Conservation (phyloP, 1,140 invertebrate genomes). For the Asbolus verrucosus region DNA sequence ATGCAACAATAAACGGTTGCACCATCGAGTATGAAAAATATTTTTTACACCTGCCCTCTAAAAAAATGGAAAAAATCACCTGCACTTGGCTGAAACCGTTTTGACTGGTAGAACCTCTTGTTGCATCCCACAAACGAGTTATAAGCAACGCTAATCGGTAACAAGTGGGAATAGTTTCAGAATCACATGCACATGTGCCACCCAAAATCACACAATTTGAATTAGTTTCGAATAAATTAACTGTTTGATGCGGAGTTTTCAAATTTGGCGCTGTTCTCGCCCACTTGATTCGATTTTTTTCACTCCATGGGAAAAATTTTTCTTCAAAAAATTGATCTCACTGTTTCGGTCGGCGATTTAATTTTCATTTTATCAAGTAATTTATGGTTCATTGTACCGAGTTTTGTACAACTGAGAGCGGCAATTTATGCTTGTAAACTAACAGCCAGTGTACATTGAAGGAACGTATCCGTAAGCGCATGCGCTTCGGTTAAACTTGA, state of each 20-base stretch:
- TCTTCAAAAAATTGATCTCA: not conserved
- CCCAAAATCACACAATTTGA: not conserved
- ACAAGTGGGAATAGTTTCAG: not conserved
- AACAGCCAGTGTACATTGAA: constrained; percentile 52
- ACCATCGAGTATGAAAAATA: not conserved
- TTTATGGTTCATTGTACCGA: constrained; percentile 56
- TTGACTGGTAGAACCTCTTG: constrained; percentile 1
- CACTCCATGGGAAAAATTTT: no score
- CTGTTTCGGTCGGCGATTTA: no score
- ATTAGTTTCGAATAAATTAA: constrained; percentile 12
- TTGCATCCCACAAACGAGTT: constrained; percentile 42
- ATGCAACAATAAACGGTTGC: constrained; percentile 30
- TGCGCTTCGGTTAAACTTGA: constrained; percentile 49
- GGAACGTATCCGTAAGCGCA: constrained; percentile 51
- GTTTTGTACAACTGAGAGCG: constrained; percentile 50
- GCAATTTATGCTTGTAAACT: constrained; percentile 54
- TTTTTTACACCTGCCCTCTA: constrained; percentile 21
- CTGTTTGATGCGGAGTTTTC: no score
- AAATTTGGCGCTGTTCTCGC: constrained; percentile 8
- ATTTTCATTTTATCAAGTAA: constrained; percentile 46
- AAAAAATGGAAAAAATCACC: constrained; percentile 35
- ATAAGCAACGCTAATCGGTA: constrained; percentile 23
- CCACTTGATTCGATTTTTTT: no score
- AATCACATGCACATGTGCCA: constrained; percentile 13
- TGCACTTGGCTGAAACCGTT: constrained; percentile 10